Base-by-base conservation (phyloP, 2,888 invertebrate genomes). In the Eupeodes latifasciatus region DNA sequence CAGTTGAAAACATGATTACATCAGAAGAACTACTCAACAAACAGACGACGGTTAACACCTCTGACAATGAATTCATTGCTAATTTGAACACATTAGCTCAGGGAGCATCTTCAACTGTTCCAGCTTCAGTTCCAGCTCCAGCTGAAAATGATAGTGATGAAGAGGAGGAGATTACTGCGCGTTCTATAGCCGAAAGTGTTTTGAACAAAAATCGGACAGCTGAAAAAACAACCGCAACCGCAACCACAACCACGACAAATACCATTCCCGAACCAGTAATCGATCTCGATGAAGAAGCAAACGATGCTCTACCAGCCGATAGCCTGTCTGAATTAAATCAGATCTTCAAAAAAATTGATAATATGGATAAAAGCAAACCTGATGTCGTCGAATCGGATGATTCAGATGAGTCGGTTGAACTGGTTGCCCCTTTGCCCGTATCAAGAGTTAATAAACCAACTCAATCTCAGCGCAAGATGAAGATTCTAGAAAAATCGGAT, bases 181-280 rank as follows among this genome's bases (percentile, higher is more conserved):
- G 93, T 5, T 91, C 92, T 69, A 93, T 93, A 51, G 93, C 92
- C 5, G 93, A 92, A 74, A 90, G 91, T 11, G 91, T 93, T 69
- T 83, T 53, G 44, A 88, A 16, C 16, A 77, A 74, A 66, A 77
- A 40, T 3, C 44, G 34, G 1, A 0, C n/a, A 34, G 9, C 11
- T 27, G 59, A 74, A 55, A 19, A 69, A 27, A 11, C 44, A 19
- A 49, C 36, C 51, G 2, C 16, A 10, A 16, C 19, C 2, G 51
- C 14, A 7, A 12, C 55, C 34, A 51, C 9, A 16, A 49, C 14
- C 2, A 19, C 19, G 2, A 19, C 27, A 27, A 49, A 40, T 16
- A 19, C 53, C 0, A 47, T 2, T 0, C 47, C 27, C 5, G 76
- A 82, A 66, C 11, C 76, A 51, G 55, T 36, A 34, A 79, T 14